Base-by-base conservation (phyloP, 1,140 invertebrate genomes). In the Aphaenogaster ashmeadi region DNA sequence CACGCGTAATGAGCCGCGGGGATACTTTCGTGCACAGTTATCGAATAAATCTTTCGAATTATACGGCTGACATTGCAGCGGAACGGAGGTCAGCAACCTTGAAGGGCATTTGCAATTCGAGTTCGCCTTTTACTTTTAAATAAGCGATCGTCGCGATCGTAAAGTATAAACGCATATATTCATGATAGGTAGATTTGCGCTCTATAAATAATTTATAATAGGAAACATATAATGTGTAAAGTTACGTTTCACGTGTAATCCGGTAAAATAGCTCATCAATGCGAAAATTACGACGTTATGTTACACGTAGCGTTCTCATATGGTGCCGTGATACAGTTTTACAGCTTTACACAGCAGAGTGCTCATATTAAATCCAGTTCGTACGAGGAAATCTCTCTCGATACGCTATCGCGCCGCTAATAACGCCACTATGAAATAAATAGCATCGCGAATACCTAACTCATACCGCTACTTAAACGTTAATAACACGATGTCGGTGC, bases 401-500 rank as follows among this genome's bases (percentile, higher is more conserved):
- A 71, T 71, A 33, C 38, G 72, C 87, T 60, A 75, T 72, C 72
- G 50, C 15, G 71, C 66, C 75, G 52, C 58, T 83, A 71, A 69
- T 74, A 47, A 47, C 50, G 41, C 80, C 56, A 47, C 80, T 36
- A 52, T 56, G 41, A 83, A 60, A 83, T 84, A 75, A 84, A 84
- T 74, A 84, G 54, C 69, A 62, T 75, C 52, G 80, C 54, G 38
- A 58, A 47, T 74, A 74, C 54, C 52, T 83, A 83, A 75, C 27
- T 84, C 80, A 75, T 60, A 8, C 41, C 80, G 69, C 54, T 75
- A 60, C 69, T 74, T 75, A 60, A 75, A 74, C 56, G 69, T 74
- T 66, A 83, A 60, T 75, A 75, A 75, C 54, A 54, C 56, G 64
- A 71, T 58, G 64, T 74, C 78, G 78, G 56, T 78, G 75, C 41